These are phyloP conservation scores for Heteromormyrus szaboi DNA, from an alignment of 2,797 vertebrate genomes.

Conservation along the genomic window DNA sequence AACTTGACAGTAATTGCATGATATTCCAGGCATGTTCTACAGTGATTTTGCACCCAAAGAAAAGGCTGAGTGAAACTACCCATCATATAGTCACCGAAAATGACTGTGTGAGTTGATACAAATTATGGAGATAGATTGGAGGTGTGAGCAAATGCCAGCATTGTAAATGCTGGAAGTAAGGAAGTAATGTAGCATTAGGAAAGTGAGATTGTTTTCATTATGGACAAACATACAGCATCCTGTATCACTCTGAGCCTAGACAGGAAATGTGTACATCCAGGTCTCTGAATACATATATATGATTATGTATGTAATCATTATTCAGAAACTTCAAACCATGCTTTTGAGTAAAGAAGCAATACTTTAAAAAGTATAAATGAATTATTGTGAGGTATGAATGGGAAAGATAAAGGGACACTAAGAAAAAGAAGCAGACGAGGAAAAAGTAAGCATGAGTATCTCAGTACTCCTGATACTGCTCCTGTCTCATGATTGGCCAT, in stretches of 20 bases:
- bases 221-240: not conserved
- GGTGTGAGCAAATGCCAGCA: not conserved
- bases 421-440: not conserved
- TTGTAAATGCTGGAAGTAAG: not conserved
- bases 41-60: not conserved
- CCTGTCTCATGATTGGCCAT: not conserved
- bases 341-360: not conserved
- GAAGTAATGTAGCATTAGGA: not conserved
- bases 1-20: not conserved
- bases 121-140: not conserved
- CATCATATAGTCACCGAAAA: not conserved
- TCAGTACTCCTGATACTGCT: not conserved
- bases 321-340: not conserved
- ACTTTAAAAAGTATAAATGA: not conserved
- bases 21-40: not conserved
- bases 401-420: not conserved
- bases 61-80: not conserved
- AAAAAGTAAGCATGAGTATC: not conserved
- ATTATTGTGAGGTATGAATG: not conserved
- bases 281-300: not conserved
- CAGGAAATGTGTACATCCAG: not conserved
- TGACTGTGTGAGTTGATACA: not conserved
- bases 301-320: not conserved
- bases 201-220: not conserved
- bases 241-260: not conserved